Evolutionary conservation across 1,140 invertebrate species (phyloP), one percentile per base, ranked within the genome.

Genomic region (Euura lappo): DNA sequence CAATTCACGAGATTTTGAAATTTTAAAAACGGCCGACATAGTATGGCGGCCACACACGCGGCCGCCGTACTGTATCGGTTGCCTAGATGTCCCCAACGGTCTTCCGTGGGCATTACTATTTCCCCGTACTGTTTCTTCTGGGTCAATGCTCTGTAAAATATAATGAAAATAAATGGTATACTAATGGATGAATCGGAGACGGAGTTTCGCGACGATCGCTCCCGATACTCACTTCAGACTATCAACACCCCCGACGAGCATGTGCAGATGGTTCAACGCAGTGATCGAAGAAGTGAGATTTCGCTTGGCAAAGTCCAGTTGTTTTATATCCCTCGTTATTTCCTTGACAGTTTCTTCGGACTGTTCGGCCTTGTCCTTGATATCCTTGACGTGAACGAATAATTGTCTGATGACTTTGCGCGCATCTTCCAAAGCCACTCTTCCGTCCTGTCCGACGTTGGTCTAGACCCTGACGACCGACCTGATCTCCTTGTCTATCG

Each of bases 281-380:
- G 97, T 99, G 76, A 99, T 99, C 0, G 98, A 98, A 3, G 95
- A 91, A 0, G 98, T 99, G 8, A 99, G 89, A 89, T 99, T 99
- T 75, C 93, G 91, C 87, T 99, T 99, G n/a, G 98, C 99, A 85
- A 96, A 96, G 88, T 99, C 98, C 69, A 99, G 86, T 84, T 99
- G 98, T 82, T 99, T 99, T 60, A 99, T 99, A 84, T 99, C 98
- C 67, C 96, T 89, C 0, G 99, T 99, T 70, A 99, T 99, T 90
- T 99, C 98, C 78, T 97, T 94, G 0, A 99, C 98, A 89, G 97
- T 97, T 84, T 96, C 94, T 85, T 99, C 98, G 0, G 97, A 98
- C 78, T 96, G 94, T 81, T 98, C 97, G 0, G 98, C 98, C 79
- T 96, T 94, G 60, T 92, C 91, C 88, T 98, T 97, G 42, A 98